Evolutionary conservation across 2,888 invertebrate species (phyloP), one percentile per base, ranked within the genome.

Genomic region (Drosophila monieri): DNA sequence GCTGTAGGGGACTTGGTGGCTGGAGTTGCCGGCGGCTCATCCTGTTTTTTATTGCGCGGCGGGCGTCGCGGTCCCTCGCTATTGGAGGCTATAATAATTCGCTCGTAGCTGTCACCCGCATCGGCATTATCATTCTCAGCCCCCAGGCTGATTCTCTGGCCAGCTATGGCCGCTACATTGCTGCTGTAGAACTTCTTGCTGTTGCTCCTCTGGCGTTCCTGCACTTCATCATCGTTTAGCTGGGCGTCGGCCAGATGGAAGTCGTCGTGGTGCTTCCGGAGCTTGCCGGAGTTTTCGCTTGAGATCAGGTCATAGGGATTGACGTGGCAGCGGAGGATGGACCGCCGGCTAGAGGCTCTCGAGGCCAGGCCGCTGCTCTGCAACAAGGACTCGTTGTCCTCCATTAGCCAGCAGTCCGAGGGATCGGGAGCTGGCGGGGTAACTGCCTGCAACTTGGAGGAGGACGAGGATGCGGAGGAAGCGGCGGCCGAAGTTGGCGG

Each of bases 231-330:
- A 37, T 90, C 90, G 14, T 79, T 70, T 21, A 90, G 76, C 54
- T 88, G 89, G 0, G 91, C 90, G 62, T 91, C 91, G 49, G 89
- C 89, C 44, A 90, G 91, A 70, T 90, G 86, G 47, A 90, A 93
- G 87, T 94, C 94, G 77, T 94, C 93, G 58, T 44, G 27, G 32
- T 66, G 37, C 25, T 44, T 43, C 30, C 64, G 65, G 48, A 61
- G 68, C 59, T 72, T 70, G 48, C 69, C 75, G 35, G 35, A n/a
- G 58, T 66, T 73, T 73, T 89, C 93, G 72, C 92, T 92, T 90
- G 95, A 94, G 80, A 96, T 94, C 88, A 97, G 93, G 76, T 96
- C 95, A 89, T 97, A 97, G 3, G 97, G 96, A 91, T 96, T 97
- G 41, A 97, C 95, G 90, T 95, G 94, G 92, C 96, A 97, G 80